Evolutionary conservation across 2,888 invertebrate genomes (phyloP).

Genomic region (Piscicola geometra): DNA sequence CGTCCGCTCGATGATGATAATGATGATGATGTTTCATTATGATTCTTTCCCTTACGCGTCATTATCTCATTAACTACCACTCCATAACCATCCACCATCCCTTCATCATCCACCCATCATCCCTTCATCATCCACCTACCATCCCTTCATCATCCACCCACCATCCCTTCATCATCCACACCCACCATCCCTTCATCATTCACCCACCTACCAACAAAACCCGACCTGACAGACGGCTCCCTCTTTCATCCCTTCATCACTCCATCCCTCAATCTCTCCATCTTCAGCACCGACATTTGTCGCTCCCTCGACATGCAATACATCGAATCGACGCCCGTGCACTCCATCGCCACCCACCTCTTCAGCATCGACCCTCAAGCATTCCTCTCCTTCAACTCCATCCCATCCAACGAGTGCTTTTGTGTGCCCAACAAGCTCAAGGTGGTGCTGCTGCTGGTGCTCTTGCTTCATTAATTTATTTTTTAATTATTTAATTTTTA

Average conservation of each 20-base stretch:
- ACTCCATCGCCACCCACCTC: not conserved
- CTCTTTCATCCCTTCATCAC: conserved; percentile 45
- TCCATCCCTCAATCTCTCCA: conserved; percentile 42
- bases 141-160: not conserved
- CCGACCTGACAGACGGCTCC: conserved; percentile 43
- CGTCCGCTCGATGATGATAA: too few species aligned
- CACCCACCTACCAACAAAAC: not conserved
- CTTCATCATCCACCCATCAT: conserved; percentile 1
- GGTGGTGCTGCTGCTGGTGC: too few species aligned
- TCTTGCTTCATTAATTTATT: too few species aligned
- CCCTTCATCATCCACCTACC: not conserved
- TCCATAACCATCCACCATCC: too few species aligned
- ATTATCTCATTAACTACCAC: too few species aligned
- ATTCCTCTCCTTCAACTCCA: not conserved
- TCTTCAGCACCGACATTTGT: conserved; percentile 49
- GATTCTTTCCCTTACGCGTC: too few species aligned
- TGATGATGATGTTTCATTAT: too few species aligned
- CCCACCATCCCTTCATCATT: not conserved
- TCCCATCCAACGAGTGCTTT: conserved; percentile 8
- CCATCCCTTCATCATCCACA: not conserved
- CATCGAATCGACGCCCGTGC: conserved; percentile 11
- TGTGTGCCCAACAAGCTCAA: conserved; percentile 17
- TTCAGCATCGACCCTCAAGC: conserved; percentile 1
- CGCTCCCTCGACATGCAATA: conserved; percentile 43
- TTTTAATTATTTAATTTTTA: too few species aligned